A percentile compares a stretch with the other conserved stretches of the same genome.
These are phyloP conservation scores for Porites lutea DNA, from an alignment of 64 coral and sea anemone genomes.

Conservation along the genomic window DNA sequence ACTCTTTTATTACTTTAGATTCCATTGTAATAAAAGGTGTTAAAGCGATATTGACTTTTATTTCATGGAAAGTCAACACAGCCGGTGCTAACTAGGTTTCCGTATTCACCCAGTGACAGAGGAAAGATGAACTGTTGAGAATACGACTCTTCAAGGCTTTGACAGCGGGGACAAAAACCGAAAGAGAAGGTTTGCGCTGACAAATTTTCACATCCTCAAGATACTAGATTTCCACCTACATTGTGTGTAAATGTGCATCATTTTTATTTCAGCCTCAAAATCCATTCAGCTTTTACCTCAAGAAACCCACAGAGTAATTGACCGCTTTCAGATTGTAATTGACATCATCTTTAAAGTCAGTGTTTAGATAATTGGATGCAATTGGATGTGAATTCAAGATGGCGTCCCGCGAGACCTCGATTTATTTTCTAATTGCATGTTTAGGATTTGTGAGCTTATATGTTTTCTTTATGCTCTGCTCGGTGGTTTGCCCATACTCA, in stretches of 20 bases:
- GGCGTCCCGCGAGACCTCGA: neutral
- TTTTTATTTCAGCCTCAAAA: neutral
- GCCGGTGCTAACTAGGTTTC: neutral
- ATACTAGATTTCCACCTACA: neutral
- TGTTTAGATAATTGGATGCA: no score
- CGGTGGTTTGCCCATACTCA: constrained; percentile 26
- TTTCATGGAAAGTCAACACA: constrained; percentile 17
- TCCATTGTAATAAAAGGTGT: neutral
- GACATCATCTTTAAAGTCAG: neutral
- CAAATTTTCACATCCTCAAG: no score
- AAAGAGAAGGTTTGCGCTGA: neutral
- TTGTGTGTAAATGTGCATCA: neutral
- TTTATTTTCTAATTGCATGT: constrained; percentile 24
- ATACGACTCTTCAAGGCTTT: neutral
- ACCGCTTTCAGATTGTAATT: neutral
- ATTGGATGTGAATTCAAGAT: neutral
- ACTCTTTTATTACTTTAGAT: constrained; percentile 7
- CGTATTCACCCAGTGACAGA: neutral
- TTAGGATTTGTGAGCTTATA: constrained; percentile 11
- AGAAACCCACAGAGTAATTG: neutral
- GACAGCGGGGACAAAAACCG: neutral
- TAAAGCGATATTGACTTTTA: neutral
- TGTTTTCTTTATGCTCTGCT: neutral
- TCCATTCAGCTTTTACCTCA: neutral
- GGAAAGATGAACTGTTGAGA: neutral